Evolutionary conservation across 2,113 vertebrate species (phyloP), one percentile per base, ranked within the genome.

Genomic region (Microcebus lehilahytsara): DNA sequence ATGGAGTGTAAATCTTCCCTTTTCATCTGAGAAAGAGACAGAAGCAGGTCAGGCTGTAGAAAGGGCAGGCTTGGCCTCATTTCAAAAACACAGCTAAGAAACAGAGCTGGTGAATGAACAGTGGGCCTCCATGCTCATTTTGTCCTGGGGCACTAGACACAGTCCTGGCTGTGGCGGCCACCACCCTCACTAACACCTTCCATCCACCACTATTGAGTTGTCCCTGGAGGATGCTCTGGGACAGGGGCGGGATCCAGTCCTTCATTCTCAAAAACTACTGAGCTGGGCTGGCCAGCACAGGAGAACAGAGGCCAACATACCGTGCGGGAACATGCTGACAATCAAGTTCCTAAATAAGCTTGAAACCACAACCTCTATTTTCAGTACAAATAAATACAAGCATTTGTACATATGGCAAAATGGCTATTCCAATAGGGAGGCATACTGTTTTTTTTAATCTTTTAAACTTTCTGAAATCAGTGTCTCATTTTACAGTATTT

Each of bases 1-100:
- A 98, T 99, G 93, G 98, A 98, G 95, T 99, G 98, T 69, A 98
- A 98, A 95, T 99, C 96, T 30, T 99, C 99, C 91, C 99, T 99
- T 98, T 98, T 99, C 80, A 98, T 98, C 99, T 99, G 95, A 56
- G 91, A 49, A 91, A 85, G 58, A 83, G 87, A 96, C 30, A 96
- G 1, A 87, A 46, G 81, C 74, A 69, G 17, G 62, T 97, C 56
- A 84, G n/a, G 12, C 92, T 56, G 8, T 5, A 85, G 58, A 84
- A 89, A 78, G 42, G 34, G 71, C 91, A 34, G 30, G 25, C 34
- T 23, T 49, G 46, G 67, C 53, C 40, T 74, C 80, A 91, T 46
- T 60, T 66, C 2, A n/a, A 49, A 95, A 13, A 51, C 32, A 13
- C 64, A 46, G 37, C 75, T 78, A 27, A 40, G 62, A 80, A 86